Evolutionary conservation across 35 echinoderm and acorn worm genomes (phyloP).

Genomic region (Ptychodera flava): DNA sequence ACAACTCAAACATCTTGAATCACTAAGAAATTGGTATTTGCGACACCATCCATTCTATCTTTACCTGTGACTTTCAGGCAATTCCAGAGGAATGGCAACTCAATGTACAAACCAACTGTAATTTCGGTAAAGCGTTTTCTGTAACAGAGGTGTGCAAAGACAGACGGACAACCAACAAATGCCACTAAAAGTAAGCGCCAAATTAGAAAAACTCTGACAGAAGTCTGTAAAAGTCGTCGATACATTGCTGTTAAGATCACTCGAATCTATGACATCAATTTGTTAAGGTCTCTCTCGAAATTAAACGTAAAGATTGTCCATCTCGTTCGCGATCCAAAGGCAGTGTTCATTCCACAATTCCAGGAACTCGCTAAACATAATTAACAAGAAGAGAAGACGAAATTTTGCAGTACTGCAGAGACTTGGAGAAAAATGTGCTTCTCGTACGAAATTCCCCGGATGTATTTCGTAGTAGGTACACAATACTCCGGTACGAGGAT

Average conservation of each 20-base stretch:
- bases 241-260: slow-evolving; percentile 63
- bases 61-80: slow-evolving; percentile 4
- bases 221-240: slow-evolving; percentile 15
- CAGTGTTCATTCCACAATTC: slow-evolving; percentile 76
- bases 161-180: not conserved
- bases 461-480: slow-evolving; percentile 40
- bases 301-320: slow-evolving; percentile 65
- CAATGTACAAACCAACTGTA: not conserved
- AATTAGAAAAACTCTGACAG: not conserved
- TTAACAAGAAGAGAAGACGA: slow-evolving; percentile 48
- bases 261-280: slow-evolving; percentile 49
- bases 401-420: slow-evolving; percentile 44
- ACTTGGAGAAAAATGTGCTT: slow-evolving; percentile 48
- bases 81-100: not conserved
- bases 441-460: slow-evolving; percentile 20
- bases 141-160: not conserved
- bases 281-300: slow-evolving; percentile 11
- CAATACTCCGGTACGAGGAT: slow-evolving; percentile 72
- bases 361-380: slow-evolving; percentile 15
- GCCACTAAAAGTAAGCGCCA: not conserved
- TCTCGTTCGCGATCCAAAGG: slow-evolving; percentile 73
- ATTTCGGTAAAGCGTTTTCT: not conserved
- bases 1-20: too few species aligned
- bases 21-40: too few species aligned
- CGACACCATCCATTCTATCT: slow-evolving; percentile 3